Percentiles rank a stretch among this genome's conserved stretches.
Conservation (phyloP, 2,888 invertebrate species). For the Acrocera orbiculus region DNA sequence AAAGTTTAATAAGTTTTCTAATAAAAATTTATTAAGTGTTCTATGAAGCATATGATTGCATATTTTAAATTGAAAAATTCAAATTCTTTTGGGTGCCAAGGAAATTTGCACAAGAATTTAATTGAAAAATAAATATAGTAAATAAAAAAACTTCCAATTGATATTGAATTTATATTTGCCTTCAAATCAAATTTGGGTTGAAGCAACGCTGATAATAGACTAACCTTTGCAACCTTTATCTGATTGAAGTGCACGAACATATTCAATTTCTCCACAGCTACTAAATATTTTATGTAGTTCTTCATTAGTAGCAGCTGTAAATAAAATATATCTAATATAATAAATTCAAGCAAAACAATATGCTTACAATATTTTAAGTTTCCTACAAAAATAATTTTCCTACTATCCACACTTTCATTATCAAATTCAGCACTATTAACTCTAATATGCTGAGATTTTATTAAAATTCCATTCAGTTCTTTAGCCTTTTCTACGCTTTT, state of each 20-base stretch:
- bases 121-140: neutral
- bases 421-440: conserved; percentile 17
- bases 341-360: neutral
- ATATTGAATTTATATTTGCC: no score
- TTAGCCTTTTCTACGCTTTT: conserved; percentile 20
- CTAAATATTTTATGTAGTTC: conserved; percentile 25
- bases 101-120: no score
- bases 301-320: conserved; percentile 24
- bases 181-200: no score
- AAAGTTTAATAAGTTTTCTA: neutral
- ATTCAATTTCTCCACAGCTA: conserved; percentile 28
- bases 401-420: conserved; percentile 14
- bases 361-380: conserved; percentile 27
- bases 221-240: conserved; percentile 23
- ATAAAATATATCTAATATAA: neutral
- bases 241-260: conserved; percentile 24
- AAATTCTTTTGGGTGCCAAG: no score
- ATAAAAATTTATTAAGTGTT: no score
- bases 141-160: neutral
- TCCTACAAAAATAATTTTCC: conserved; percentile 26
- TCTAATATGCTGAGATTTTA: conserved; percentile 23
- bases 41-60: no score
- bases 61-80: no score
- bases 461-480: conserved; percentile 21
- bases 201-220: no score